phyloP scores from a whole-genome alignment of 2,113 vertebrate genomes.

The Chinchilla lanigera region DNA sequence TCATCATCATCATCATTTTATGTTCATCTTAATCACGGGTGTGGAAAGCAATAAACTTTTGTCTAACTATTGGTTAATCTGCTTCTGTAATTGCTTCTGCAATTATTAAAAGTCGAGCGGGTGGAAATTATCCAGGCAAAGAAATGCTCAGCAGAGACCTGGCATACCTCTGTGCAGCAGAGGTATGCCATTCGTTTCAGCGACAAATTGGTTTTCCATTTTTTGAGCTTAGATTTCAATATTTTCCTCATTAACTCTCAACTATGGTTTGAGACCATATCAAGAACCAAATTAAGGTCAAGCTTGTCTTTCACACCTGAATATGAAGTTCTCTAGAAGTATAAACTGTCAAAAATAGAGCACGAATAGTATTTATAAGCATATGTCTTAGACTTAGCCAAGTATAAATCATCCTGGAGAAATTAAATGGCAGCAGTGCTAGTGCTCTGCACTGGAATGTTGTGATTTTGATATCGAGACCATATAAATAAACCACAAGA shows the following conservation, averaged over 20 bases:
- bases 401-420: not conserved
- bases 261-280: conserved; percentile 30
- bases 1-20: not conserved
- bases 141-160: conserved; percentile 22
- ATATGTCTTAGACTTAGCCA: not conserved
- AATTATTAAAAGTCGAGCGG: conserved; percentile 36
- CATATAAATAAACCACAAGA: conserved; percentile 9
- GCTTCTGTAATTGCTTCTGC: conserved; percentile 28
- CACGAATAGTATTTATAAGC: not conserved
- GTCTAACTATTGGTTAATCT: not conserved
- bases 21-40: conserved; percentile 42
- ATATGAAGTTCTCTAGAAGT: conserved; percentile 51
- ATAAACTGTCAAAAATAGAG: conserved; percentile 37
- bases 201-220: conserved; percentile 28
- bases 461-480: conserved; percentile 55
- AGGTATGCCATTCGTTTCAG: not conserved
- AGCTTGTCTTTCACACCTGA: not conserved
- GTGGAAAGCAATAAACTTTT: not conserved
- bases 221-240: conserved; percentile 52
- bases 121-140: conserved; percentile 33
- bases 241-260: conserved; percentile 61
- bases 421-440: conserved; percentile 42
- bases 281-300: conserved; percentile 57
- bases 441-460: conserved; percentile 76
- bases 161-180: not conserved